Base-by-base conservation (phyloP, 2,113 vertebrate species). In the Macquaria australasica region DNA sequence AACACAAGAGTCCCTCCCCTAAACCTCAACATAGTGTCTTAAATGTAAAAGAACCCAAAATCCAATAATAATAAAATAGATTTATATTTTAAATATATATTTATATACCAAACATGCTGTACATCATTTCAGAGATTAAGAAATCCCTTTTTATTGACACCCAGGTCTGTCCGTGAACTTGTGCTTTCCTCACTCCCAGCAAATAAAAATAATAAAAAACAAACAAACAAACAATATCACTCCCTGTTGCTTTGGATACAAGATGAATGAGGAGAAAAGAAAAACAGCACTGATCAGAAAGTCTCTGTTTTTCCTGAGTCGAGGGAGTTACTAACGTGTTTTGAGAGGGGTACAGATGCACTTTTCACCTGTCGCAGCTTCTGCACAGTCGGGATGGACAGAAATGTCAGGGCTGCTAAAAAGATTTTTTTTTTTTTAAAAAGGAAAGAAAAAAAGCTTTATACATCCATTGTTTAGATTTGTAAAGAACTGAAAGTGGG, bases 11-110 rank as follows among this genome's bases (percentile, higher is more conserved):
- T 58, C 73, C 84, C 89, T 85, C 89, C 88, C 89, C 79, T 28
- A 70, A 92, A 88, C 91, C 89, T 89, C 83, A 87, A 92, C 88
- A 92, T 94, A 95, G 95, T 95, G 94, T 94, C 91, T 87, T 92
- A 64, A 86, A 94, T 92, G 80, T 88, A 95, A 94, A 94, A 95
- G 77, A 91, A 93, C 83, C 91, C 91, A 86, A 91, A 95, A 92
- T 87, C 88, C 89, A 95, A 94, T 95, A 93, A 93, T 95, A 95
- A 95, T 96, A 96, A 96, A 96, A 96, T 96, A 96, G 92, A 95
- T 96, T 94, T 94, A 92, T 96, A 95, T 95, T 93, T 93, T 95
- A 93, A 94, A 94, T 95, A 95, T 95, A 95, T 93, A 94, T 95
- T 93, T 93, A 95, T 95, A 94, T 95, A 96, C 71, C 88, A 95